Conservation (phyloP, 2,888 invertebrate genomes). For the Cryptus armator region DNA sequence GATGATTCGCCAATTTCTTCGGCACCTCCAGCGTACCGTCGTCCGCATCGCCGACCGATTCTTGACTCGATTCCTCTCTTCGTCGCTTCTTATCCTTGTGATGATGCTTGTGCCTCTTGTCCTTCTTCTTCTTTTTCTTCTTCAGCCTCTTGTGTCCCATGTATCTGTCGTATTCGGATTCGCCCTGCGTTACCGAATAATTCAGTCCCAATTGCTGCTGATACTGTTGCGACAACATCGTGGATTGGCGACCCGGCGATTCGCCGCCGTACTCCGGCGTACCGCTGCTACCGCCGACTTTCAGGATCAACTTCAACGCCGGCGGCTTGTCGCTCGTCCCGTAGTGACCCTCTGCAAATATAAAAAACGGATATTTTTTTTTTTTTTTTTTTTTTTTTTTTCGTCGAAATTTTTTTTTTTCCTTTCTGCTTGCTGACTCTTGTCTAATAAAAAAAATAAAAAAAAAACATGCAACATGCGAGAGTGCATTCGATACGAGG, state of each 20-base stretch:
- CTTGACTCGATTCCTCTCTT: constrained; percentile 88
- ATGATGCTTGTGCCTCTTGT: constrained; percentile 91
- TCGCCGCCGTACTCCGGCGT: constrained; percentile 88
- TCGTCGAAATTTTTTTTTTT: neutral
- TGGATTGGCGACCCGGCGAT: constrained; percentile 78
- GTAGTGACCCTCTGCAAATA: constrained; percentile 78
- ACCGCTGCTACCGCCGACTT: constrained; percentile 89
- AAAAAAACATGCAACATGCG: too few species aligned
- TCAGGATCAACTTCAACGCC: constrained; percentile 90
- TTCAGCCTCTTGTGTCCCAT: constrained; percentile 89
- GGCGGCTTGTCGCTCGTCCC: constrained; percentile 85
- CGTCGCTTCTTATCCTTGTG: constrained; percentile 89
- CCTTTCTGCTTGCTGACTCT: too few species aligned
- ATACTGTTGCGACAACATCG: constrained; percentile 82
- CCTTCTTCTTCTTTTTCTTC: constrained; percentile 93
- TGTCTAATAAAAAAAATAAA: too few species aligned
- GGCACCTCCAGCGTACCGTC: constrained; percentile 85
- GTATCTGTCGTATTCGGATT: constrained; percentile 82
- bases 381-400: constrained; percentile 24
- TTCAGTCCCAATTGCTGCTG: constrained; percentile 84
- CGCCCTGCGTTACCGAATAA: constrained; percentile 81
- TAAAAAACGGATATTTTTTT: neutral
- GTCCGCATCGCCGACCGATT: constrained; percentile 87
- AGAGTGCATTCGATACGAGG: too few species aligned
- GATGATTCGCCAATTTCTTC: constrained; percentile 80